Evolutionary conservation across 2,113 vertebrate genomes (phyloP), one percentile per base, ranked within the genome.

Genomic region (Oncorhynchus mykiss): DNA sequence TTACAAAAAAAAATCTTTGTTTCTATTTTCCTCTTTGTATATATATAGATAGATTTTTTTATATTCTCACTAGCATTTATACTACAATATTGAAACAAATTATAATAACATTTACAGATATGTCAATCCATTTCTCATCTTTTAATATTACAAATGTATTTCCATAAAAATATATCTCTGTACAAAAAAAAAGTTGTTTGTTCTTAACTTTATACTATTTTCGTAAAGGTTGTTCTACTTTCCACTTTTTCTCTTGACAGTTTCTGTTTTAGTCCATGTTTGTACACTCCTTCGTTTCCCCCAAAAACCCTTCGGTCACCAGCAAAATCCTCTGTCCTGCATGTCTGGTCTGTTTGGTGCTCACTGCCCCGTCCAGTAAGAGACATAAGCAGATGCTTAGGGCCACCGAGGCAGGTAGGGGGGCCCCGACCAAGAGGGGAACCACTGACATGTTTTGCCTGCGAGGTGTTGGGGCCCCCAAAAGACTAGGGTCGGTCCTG

Each of bases 111-210:
- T 96, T 92, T 97, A 97, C 95, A 96, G 95, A 91, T 93, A 91
- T 92, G 90, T 95, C 93, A 95, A 93, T 93, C 87, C 83, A 84
- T 92, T 96, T 93, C 87, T 92, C 78, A 87, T 90, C 92, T 93
- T 54, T 95, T 95, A 94, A 94, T 97, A 98, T 97, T 99, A 99
- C 96, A 99, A 99, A 99, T 95, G 95, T 95, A 93, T 95, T 93
- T 94, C 93, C 96, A 99, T 96, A 99, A 99, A 99, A 99, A 99
- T 99, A 99, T 97, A 99, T 97, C 96, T 99, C 97, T 99, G 96
- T 99, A 99, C 97, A 99, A 99, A 99, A 98, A 98, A 99, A 87
- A 76, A 75, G 79, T 85, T 73, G 82, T 87, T 90, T 85, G 76
- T 85, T 80, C 85, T 81, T 88, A 84, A 84, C 87, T 89, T 91